Evolutionary conservation across 2,113 vertebrate genomes (phyloP).

Genomic region (Rattus norvegicus): DNA sequence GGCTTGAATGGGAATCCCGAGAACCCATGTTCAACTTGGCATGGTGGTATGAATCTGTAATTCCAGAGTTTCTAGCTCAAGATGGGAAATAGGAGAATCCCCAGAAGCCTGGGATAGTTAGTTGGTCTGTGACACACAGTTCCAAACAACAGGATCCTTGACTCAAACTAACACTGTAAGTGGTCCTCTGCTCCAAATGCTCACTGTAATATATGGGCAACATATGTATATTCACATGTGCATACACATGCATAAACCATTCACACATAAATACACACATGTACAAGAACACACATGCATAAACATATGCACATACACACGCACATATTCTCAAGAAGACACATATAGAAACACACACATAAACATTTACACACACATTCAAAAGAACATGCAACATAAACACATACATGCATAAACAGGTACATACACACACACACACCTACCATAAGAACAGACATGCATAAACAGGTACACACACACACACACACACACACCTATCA

Average conservation of each 20-base stretch:
- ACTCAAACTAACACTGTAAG: neutral
- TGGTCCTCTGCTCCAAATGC: neutral
- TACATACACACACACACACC: too few species aligned
- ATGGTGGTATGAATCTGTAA: neutral
- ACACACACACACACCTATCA: neutral
- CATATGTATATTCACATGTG: neutral
- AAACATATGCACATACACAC: neutral
- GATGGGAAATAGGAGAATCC: neutral
- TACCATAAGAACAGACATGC: neutral
- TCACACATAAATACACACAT: neutral
- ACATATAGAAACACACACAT: neutral
- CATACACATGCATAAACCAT: neutral
- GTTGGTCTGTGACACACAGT: neutral
- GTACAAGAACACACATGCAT: neutral
- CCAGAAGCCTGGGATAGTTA: neutral
- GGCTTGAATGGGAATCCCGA: neutral
- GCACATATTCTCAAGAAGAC: neutral
- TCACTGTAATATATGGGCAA: too few species aligned
- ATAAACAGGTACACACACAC: neutral
- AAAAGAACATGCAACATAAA: neutral
- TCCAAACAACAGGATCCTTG: neutral
- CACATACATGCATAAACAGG: neutral
- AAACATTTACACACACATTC: neutral
- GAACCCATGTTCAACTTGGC: neutral
- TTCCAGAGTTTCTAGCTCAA: neutral